phyloP scores from a whole-genome alignment of 2,888 invertebrate genomes.

The Napeogenes inachia region DNA sequence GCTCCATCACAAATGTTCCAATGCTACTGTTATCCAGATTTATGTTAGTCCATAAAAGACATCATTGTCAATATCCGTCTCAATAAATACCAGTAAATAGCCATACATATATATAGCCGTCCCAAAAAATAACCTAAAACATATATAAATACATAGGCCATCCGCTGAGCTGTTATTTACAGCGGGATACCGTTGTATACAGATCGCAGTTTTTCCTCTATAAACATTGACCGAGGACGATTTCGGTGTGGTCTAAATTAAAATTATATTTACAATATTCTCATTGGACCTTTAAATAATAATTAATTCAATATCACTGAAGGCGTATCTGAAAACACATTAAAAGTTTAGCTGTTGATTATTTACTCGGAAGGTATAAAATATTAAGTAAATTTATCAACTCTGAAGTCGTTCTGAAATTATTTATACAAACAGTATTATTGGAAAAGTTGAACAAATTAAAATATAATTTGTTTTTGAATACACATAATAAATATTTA shows the following conservation, averaged over 20 bases:
- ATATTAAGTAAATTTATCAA: too few species aligned
- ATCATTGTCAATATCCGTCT: constrained; percentile 5
- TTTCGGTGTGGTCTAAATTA: constrained; percentile 15
- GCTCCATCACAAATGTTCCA: background rate
- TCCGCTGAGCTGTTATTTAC: constrained; percentile 29
- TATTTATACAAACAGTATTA: too few species aligned
- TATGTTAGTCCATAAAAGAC: constrained; percentile 18
- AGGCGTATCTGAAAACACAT: too few species aligned
- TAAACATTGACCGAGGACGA: constrained; percentile 29
- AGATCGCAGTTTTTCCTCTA: constrained; percentile 28
- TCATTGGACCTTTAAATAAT: background rate
- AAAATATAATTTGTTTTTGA: too few species aligned
- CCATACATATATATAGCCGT: background rate
- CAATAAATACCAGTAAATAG: background rate
- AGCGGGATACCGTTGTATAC: constrained; percentile 20
- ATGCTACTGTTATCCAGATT: constrained; percentile 2
- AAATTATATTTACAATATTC: background rate
- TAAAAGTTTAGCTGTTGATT: too few species aligned
- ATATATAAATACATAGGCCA: constrained; percentile 11
- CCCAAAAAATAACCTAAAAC: background rate
- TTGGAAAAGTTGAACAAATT: too few species aligned
- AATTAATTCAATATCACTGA: too few species aligned
- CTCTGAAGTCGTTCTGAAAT: too few species aligned
- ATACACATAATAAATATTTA: too few species aligned
- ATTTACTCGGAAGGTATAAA: too few species aligned